A percentile compares a stretch with the other conserved stretches of the same genome.
Evolutionary conservation across 1,140 invertebrate species (phyloP).

Genomic region (Asbolus verrucosus): DNA sequence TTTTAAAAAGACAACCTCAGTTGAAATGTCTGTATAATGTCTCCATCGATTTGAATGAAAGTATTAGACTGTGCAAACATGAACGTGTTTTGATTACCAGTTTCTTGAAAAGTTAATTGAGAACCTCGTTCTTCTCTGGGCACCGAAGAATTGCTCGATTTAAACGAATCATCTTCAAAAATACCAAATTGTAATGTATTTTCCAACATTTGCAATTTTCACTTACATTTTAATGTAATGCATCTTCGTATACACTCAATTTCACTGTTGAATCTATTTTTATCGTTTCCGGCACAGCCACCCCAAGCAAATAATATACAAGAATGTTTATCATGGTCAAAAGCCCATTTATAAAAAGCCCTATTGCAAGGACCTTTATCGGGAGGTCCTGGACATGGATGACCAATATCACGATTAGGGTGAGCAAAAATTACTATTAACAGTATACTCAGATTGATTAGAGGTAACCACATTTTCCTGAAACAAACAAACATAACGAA

Average conservation of each 20-base stretch:
- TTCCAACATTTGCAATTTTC: too few relatives aligned
- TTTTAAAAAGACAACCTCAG: too few relatives aligned
- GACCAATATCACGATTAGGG: slow-evolving; percentile 44
- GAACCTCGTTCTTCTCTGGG: slow-evolving; percentile 78
- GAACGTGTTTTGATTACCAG: slow-evolving; percentile 81
- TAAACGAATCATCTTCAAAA: slow-evolving; percentile 26
- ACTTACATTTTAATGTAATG: slow-evolving; percentile 69
- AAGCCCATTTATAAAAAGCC: slow-evolving; percentile 78
- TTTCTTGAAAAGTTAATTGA: slow-evolving; percentile 84
- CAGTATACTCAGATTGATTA: slow-evolving; percentile 34
- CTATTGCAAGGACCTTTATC: slow-evolving; percentile 77
- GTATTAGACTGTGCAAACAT: slow-evolving; percentile 90
- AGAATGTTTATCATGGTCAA: slow-evolving; percentile 72
- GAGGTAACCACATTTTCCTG: slow-evolving; percentile 45
- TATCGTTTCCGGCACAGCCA: slow-evolving; percentile 80
- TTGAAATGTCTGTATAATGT: slow-evolving; percentile 87
- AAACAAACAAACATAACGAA: too few relatives aligned
- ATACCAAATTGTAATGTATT: background rate
- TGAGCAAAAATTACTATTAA: slow-evolving; percentile 44
- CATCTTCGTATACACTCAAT: slow-evolving; percentile 77
- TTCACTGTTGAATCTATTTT: slow-evolving; percentile 82
- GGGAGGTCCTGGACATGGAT: slow-evolving; percentile 62
- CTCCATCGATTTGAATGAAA: slow-evolving; percentile 87
- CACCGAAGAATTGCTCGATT: slow-evolving; percentile 61
- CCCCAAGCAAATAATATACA: slow-evolving; percentile 83